Evolutionary conservation across 1,140 invertebrate genomes (phyloP), one percentile per base, ranked within the genome.

Genomic region (Lucilia sericata): DNA sequence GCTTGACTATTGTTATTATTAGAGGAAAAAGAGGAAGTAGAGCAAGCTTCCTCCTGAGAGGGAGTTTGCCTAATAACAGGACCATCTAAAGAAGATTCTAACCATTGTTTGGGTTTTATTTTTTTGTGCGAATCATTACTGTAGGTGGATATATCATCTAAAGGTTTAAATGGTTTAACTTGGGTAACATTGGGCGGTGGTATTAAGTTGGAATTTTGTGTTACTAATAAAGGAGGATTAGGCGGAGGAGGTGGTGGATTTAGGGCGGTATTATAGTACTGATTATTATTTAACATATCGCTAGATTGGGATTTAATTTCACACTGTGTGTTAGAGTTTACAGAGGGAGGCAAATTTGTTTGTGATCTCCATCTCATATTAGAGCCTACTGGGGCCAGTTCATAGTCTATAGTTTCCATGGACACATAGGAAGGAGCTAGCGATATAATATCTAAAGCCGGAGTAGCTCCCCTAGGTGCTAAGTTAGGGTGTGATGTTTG

Each of bases 31-130:
- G 13, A 80, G 8, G 36, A 30, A 30, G 19, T 5, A 21, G 76
- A n/a, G 49, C 10, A 3, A 12, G 47, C n/a, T n/a, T 82, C 25
- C n/a, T 74, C 47, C 19, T 82, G 76, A 30, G 13, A 8, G 1
- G 55, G 25, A 21, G 76, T 55, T 21, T 70, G 55, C 47, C 83
- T n/a, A 19, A 91, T 89, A 9, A 91, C 87, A 0, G 92, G 92
- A 10, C 92, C 92, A 85, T 93, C 92, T 30, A 93, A 85, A 17
- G 92, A 93, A 0, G 92, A 93, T 86, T 93, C 92, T 83, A 91
- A 84, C 91, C 89, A 91, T 88, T 91, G 91, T 87, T 92, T 92
- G 82, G 91, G 87, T 86, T 92, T 92, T n/a, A 90, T 87, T 87
- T 88, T 85, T 65, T 85, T 84, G 76, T 80, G 84, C 2, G 51